Evolutionary conservation across 2,113 vertebrate species (phyloP).

Genomic region (Melanotaenia duboulayi): DNA sequence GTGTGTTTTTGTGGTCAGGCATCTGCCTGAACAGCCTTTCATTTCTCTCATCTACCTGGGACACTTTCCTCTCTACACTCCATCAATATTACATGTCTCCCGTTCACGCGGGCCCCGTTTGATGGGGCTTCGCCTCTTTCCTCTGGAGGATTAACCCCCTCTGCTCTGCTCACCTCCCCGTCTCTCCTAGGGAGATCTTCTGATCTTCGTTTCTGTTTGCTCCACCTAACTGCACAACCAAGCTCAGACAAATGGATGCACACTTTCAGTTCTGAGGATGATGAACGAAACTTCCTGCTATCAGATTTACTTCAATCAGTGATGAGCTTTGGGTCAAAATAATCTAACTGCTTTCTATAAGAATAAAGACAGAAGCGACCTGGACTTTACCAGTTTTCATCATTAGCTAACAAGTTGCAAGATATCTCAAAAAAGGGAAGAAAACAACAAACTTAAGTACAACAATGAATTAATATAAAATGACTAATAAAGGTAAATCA

Average conservation of each 20-base stretch:
- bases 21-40: constrained; percentile 16
- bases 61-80: constrained; percentile 16
- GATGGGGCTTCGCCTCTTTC: constrained; percentile 39
- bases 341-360: neutral
- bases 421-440: no score
- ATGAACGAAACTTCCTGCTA: constrained; percentile 1
- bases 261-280: constrained; percentile 21
- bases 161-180: constrained; percentile 1
- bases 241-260: constrained; percentile 9
- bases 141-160: constrained; percentile 46
- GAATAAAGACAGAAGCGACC: no score
- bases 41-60: constrained; percentile 30
- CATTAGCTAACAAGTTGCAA: no score
- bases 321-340: neutral
- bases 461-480: no score
- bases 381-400: no score
- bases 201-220: constrained; percentile 33
- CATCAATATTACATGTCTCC: constrained; percentile 70
- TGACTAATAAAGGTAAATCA: no score
- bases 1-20: constrained; percentile 22
- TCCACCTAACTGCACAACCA: constrained; percentile 3
- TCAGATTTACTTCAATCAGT: constrained; percentile 1
- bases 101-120: constrained; percentile 39
- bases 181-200: constrained; percentile 16
- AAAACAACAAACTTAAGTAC: no score